Conservation (phyloP, 1,140 invertebrate species). For the Protaetia brevitarsis region DNA sequence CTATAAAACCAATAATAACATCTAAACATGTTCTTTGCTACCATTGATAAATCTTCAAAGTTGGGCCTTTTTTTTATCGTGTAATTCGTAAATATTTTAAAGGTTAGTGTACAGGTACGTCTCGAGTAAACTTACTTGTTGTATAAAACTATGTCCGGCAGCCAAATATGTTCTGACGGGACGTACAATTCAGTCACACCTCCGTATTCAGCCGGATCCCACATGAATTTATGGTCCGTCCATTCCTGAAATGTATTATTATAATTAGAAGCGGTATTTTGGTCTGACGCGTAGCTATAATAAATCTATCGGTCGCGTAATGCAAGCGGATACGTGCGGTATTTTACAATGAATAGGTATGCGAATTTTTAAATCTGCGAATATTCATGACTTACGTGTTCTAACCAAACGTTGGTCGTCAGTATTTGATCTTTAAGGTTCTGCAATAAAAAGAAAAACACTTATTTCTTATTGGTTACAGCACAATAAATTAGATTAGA, state of each 20-base stretch:
- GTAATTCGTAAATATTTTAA: no score
- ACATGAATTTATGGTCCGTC: slow-evolving; percentile 95
- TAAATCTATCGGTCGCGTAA: no score
- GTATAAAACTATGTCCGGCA: slow-evolving; percentile 95
- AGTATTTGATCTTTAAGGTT: slow-evolving; percentile 95
- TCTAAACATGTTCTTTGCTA: no score
- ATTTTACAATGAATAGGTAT: not conserved
- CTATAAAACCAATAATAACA: no score
- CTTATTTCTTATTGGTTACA: no score
- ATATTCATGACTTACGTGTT: slow-evolving; percentile 72
- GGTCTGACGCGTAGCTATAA: not conserved
- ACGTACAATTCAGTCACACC: slow-evolving; percentile 90
- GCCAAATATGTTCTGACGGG: slow-evolving; percentile 90
- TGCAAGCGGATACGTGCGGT: no score
- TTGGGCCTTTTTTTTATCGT: no score
- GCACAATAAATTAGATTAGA: no score
- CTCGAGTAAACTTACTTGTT: slow-evolving; percentile 77
- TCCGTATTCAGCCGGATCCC: slow-evolving; percentile 94
- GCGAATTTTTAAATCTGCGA: not conserved
- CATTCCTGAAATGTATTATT: slow-evolving; percentile 81
- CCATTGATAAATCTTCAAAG: no score
- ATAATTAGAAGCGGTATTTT: not conserved
- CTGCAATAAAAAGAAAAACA: slow-evolving; percentile 58
- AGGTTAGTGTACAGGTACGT: not conserved
- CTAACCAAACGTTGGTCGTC: slow-evolving; percentile 94